phyloP scores from a whole-genome alignment of 1,140 invertebrate genomes.

The Heliconius melpomene region DNA sequence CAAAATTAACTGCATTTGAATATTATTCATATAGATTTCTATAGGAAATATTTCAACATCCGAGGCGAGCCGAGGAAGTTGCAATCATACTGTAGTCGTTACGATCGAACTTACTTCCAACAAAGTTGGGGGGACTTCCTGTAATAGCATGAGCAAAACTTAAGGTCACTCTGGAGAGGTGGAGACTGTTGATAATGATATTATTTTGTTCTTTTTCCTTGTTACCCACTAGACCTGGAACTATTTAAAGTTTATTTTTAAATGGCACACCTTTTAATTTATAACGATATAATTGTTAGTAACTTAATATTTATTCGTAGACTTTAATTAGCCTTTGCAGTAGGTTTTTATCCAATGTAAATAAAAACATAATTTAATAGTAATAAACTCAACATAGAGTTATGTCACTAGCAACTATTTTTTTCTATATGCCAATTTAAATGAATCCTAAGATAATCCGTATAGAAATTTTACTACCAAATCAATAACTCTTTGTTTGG shows the following conservation, averaged over 20 bases:
- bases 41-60: neutral
- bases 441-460: no score
- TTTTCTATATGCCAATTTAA: no score
- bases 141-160: neutral
- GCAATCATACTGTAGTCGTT: neutral
- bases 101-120: neutral
- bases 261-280: neutral
- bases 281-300: no score
- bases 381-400: no score
- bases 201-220: neutral
- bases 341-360: no score
- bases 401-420: no score
- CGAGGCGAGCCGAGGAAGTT: neutral
- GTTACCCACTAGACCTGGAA: neutral
- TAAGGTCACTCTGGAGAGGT: neutral
- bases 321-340: no score
- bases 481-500: no score
- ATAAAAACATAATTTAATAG: no score
- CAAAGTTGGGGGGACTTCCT: neutral
- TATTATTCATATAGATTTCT: slow-evolving; percentile 3
- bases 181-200: neutral
- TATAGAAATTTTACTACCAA: no score
- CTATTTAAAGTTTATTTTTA: neutral
- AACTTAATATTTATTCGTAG: no score
- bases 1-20: neutral